Evolutionary conservation across 2,888 invertebrate genomes (phyloP), one percentile per base, ranked within the genome.

Genomic region (Parnassius smintheus): DNA sequence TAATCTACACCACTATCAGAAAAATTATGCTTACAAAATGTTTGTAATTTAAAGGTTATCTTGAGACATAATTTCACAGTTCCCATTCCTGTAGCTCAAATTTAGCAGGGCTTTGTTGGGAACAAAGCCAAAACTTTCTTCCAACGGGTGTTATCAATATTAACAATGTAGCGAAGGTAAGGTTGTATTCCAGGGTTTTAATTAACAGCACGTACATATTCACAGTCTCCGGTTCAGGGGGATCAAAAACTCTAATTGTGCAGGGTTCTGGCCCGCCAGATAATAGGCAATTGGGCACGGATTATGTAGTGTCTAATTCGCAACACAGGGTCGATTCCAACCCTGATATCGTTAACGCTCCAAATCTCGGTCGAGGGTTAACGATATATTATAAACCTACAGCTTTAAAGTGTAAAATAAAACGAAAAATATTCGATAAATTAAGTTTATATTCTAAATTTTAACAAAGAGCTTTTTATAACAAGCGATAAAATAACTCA

Each of bases 211-310:
- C 60, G 60, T 48, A 56, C 41, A 58, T 56, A 52, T 35, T 55
- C 35, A 12, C 48, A 57, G 52, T n/a, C 54, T 58, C 52, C 35
- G 53, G 64, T 56, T 9, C n/a, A 18, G 59, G 53, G 35, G 62
- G 64, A 64, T 64, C 64, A 64, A 64, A 64, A 64, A 64, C 56
- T 64, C 52, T 57, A 64, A 64, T 64, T 60, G 53, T 50, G 48
- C 49, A 51, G 49, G 49, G 56, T n/a, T 35, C 59, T 41, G 48
- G 44, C 53, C 52, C 46, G 49, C 51, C 42, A 62, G 62, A 59
- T 64, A 64, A 64, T 55, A 41, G 64, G 64, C 60, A 60, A 56
- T 64, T 59, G 51, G 57, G 57, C 54, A 50, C 58, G 60, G 60
- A 64, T 60, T 64, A 60, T 52, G 59, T 59, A 60, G 59, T 60